Evolutionary conservation across 1,140 invertebrate species (phyloP), one percentile per base, ranked within the genome.

Genomic region (Saxidomus purpurata): DNA sequence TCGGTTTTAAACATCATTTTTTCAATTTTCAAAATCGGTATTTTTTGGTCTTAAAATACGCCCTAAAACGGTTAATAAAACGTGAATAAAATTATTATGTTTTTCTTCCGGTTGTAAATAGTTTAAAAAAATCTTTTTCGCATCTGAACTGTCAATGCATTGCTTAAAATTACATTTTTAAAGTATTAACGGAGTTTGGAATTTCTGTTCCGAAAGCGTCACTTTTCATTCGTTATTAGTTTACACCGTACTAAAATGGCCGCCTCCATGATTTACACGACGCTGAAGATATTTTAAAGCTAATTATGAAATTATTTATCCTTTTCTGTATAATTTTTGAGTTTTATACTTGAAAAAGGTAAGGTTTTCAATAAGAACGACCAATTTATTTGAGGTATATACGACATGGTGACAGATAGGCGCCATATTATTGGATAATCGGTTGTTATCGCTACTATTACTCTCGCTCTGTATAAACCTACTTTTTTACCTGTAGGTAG

Each of bases 201-300:
- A 71, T 71, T 71, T 71, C 67, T 71, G 67, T 71, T 71, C 67
- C 67, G 67, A 71, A 71, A 71, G n/a, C 67, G 67, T 71, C 67
- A 71, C 28, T 71, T 71, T 71, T 71, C 67, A 71, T 71, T 71
- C 67, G 67, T 71, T 17, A 71, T 71, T 71, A 31, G 67, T 71
- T 71, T 71, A 71, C 67, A 71, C 67, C 36, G 67, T 17, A 71
- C 67, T 71, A 31, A 71, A 40, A 71, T 71, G 67, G 67, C 59
- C 59, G 59, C 59, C 31, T 63, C 59, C 59, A 63, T 63, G 59
- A 63, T 9, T 25, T 71, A 71, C 67, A 71, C 28, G 67, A 71
- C 67, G 67, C 36, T 71, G 67, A 71, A 71, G 67, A 71, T 71
- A 71, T 71, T 71, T 71, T 71, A 31, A 71, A 71, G 67, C 67